Conservation (phyloP, 2,888 invertebrate genomes). For the Carterocephalus palaemon region DNA sequence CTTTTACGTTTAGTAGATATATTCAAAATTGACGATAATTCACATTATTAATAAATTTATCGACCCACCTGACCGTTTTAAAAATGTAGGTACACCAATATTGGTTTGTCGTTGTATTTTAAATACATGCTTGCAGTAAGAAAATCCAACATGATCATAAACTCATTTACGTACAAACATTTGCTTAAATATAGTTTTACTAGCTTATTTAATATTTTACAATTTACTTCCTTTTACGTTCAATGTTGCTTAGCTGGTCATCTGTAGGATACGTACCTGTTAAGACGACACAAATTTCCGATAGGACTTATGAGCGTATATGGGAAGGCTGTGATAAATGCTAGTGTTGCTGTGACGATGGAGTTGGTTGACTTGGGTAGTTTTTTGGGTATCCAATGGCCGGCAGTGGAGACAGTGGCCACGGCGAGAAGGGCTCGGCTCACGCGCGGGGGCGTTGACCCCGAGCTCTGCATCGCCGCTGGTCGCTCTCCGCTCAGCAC, state of each 20-base stretch:
- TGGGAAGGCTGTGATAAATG: background rate
- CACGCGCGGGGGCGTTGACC: slow-evolving; percentile 56
- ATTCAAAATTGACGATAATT: slow-evolving; percentile 19
- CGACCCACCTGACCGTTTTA: slow-evolving; percentile 23
- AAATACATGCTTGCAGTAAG: slow-evolving; percentile 39
- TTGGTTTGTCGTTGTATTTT: slow-evolving; percentile 50
- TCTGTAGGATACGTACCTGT: slow-evolving; percentile 41
- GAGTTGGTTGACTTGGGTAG: slow-evolving; percentile 23
- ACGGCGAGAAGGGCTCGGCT: slow-evolving; percentile 54
- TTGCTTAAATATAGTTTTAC: slow-evolving; percentile 23
- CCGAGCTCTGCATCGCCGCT: slow-evolving; percentile 81
- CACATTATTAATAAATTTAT: slow-evolving; percentile 18
- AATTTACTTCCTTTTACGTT: slow-evolving; percentile 29
- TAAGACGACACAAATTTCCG: slow-evolving; percentile 1
- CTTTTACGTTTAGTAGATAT: slow-evolving; percentile 8
- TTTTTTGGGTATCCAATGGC: slow-evolving; percentile 32
- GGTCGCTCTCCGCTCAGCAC: slow-evolving; percentile 87
- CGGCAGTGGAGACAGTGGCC: slow-evolving; percentile 48
- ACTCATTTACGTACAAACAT: slow-evolving; percentile 31
- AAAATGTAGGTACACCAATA: slow-evolving; percentile 28
- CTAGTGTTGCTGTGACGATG: background rate
- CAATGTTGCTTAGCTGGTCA: slow-evolving; percentile 44
- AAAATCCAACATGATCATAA: slow-evolving; percentile 31
- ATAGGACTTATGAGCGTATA: background rate
- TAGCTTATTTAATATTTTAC: slow-evolving; percentile 22